Base-by-base conservation (phyloP, 2,888 invertebrate genomes). In the Campopleginae sp. region DNA sequence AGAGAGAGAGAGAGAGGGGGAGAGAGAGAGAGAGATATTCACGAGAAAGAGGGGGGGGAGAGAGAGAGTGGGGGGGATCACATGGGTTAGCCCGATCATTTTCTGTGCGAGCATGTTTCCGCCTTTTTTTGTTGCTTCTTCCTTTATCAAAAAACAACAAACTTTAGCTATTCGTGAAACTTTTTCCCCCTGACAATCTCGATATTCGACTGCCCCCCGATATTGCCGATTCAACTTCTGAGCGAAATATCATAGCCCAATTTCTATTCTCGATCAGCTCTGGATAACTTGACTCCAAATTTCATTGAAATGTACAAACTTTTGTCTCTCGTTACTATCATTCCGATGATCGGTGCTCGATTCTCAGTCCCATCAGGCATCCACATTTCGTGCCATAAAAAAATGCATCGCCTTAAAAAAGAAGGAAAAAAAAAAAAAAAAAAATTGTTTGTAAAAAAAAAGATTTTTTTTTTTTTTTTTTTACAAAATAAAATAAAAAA, bases 131-230 rank as follows among this genome's bases (percentile, higher is more conserved):
- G n/a, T n/a, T n/a, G n/a, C n/a, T 46, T 38, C 31, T 54, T 23
- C 72, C 48, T 70, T 48, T 48, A 65, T 54, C 75, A 33, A 23
- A 17, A 68, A 65, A 48, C 31, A 23, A 54, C 23, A 58, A 81
- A 78, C 74, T 81, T 85, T 81, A 70, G 70, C 80, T 48, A 84
- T 80, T 84, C 74, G 38, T 84, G 54, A 66, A 65, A 77, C 54
- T 76, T 70, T 48, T 78, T 33, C 12, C 38, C 44, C 58, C 42
- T 19, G 31, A 58, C 38, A 78, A n/a, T 38, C 54, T 58, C 54
- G 61, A 33, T 74, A 33, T 38, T 61, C 63, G 63, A 58, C n/a
- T n/a, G n/a, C n/a, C n/a, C 63, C 44, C 54, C 27, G 5, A 33
- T 46, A n/a, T 44, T 46, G n/a, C 54, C 31, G 12, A 54, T 44